These are phyloP conservation scores for Thamnaconus septentrionalis DNA, from an alignment of 2,113 vertebrate species.

Conservation along the genomic window DNA sequence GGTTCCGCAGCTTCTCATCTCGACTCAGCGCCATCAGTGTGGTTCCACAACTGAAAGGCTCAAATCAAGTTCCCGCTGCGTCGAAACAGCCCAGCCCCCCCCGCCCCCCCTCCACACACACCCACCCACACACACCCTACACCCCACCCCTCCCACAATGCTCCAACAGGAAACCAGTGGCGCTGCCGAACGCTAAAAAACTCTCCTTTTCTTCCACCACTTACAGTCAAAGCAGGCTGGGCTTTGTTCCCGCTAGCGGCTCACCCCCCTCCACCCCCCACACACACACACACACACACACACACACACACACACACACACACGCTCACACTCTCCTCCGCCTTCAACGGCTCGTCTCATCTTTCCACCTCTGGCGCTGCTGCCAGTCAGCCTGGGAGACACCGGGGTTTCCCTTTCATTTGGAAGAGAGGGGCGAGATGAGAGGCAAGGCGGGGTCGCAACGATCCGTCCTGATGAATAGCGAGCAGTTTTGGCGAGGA, in stretches of 20 bases:
- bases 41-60: too few relatives aligned
- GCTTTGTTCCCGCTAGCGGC: constrained; percentile 3
- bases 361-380: constrained; percentile 66
- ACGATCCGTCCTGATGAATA: constrained; percentile 75
- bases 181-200: constrained; percentile 1
- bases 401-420: constrained; percentile 75
- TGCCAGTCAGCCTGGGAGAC: constrained; percentile 52
- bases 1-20: too few relatives aligned
- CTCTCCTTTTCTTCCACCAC: constrained; percentile 38
- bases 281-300: neutral
- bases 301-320: constrained; percentile 11
- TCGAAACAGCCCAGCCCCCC: too few relatives aligned
- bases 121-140: too few relatives aligned
- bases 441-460: constrained; percentile 51
- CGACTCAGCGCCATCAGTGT: too few relatives aligned
- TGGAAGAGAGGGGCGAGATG: constrained; percentile 57
- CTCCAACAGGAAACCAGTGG: constrained; percentile 45
- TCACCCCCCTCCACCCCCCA: constrained; percentile 8
- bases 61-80: too few relatives aligned
- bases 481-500: constrained; percentile 51
- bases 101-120: too few relatives aligned
- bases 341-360: constrained; percentile 48
- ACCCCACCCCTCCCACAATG: constrained; percentile 31
- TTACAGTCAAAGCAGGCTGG: constrained; percentile 50
- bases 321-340: constrained; percentile 31